These are phyloP conservation scores for Mimumesa dahlbomi DNA, from an alignment of 2,888 invertebrate species.

Conservation along the genomic window DNA sequence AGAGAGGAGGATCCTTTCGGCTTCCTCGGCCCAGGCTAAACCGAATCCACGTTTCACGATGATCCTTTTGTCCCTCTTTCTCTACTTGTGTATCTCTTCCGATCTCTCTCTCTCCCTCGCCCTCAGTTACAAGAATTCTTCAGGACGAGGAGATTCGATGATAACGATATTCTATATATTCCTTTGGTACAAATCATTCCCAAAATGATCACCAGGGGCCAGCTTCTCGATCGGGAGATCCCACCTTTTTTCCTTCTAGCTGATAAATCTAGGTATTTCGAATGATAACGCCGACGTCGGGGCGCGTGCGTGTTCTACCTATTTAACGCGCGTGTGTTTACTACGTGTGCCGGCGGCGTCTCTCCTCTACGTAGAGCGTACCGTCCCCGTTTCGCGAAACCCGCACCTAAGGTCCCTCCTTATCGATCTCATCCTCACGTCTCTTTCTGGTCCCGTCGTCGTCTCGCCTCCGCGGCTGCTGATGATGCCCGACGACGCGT, in stretches of 20 bases:
- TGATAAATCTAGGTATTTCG: too few species aligned
- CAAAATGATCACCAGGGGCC: too few species aligned
- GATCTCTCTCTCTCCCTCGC: conserved; percentile 48
- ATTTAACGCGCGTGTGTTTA: conserved; percentile 49
- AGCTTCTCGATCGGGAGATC: too few species aligned
- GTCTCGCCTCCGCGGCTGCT: conserved; percentile 7
- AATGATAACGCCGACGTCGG: too few species aligned
- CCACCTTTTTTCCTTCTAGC: too few species aligned
- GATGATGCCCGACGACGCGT: not conserved
- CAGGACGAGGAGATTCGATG: conserved; percentile 19
- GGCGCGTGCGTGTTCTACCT: conserved; percentile 25
- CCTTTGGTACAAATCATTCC: too few species aligned
- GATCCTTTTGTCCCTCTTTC: conserved; percentile 6
- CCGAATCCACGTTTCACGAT: conserved; percentile 8
- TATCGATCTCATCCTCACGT: conserved; percentile 71
- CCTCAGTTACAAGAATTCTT: conserved; percentile 21
- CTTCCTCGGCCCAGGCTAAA: conserved; percentile 18
- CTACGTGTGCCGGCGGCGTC: conserved; percentile 21
- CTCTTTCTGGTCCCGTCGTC: conserved; percentile 50
- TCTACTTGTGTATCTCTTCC: conserved; percentile 12
- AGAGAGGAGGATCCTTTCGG: conserved; percentile 31
- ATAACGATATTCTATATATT: too few species aligned
- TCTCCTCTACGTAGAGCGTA: conserved; percentile 38
- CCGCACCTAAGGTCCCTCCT: conserved; percentile 58
- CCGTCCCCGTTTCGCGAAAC: conserved; percentile 68